Percentiles rank a stretch among this genome's conserved stretches.
Evolutionary conservation across 2,888 invertebrate genomes (phyloP).

Genomic region (Aphodius sticticus): DNA sequence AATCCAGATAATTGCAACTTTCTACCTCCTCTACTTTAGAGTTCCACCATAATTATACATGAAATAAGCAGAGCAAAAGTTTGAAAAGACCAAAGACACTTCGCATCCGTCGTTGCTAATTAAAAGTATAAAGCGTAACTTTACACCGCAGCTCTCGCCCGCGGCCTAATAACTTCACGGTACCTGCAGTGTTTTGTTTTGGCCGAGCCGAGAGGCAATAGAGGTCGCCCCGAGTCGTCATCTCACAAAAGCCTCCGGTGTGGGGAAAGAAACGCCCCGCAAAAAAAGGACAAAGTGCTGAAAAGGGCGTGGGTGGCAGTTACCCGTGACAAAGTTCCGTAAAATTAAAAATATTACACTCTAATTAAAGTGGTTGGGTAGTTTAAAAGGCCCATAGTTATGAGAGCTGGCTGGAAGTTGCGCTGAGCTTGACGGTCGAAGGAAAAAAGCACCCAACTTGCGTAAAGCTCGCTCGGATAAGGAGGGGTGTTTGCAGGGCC

Average conservation of each 20-base stretch:
- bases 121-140: not conserved
- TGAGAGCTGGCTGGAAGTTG: not conserved
- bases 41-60: not conserved
- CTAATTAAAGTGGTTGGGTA: not conserved
- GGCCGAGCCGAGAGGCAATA: not conserved
- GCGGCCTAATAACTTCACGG: conserved; percentile 4
- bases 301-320: not conserved
- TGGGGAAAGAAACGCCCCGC: not conserved
- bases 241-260: not conserved
- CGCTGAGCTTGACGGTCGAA: not conserved
- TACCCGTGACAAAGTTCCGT: not conserved
- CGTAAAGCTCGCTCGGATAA: not conserved
- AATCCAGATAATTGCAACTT: not conserved
- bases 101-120: not conserved
- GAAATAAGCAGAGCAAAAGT: not conserved
- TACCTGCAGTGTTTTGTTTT: conserved; percentile 4
- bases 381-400: conserved; percentile 4
- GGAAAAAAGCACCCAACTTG: not conserved
- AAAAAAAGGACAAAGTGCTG: not conserved
- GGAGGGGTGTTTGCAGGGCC: no score
- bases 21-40: not conserved
- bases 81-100: not conserved
- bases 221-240: not conserved
- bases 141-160: not conserved
- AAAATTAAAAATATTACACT: conserved; percentile 4